phyloP scores from a whole-genome alignment of 2,888 invertebrate species.

The Tipula confusa region DNA sequence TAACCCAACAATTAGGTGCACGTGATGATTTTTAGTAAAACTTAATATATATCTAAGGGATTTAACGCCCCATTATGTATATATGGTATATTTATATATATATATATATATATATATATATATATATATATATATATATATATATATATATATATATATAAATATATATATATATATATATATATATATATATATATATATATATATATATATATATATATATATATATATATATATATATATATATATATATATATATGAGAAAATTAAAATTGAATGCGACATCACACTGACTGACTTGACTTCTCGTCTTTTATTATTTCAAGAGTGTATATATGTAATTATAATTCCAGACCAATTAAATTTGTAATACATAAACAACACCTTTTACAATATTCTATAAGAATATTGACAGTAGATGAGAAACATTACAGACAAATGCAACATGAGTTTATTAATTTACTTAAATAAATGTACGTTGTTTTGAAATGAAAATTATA shows the following conservation, averaged over 20 bases:
- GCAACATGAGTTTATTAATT: neutral
- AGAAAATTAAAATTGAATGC: neutral
- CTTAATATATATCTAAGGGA: too few relatives aligned
- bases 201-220: too few relatives aligned
- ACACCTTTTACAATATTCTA: neutral
- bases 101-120: too few relatives aligned
- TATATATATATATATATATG: too few relatives aligned
- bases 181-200: too few relatives aligned
- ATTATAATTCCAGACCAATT: slow-evolving; percentile 25
- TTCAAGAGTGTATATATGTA: neutral
- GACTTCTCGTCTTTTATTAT: too few relatives aligned
- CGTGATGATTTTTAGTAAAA: neutral
- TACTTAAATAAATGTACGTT: neutral
- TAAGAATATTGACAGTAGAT: neutral
- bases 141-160: too few relatives aligned
- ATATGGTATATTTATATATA: neutral
- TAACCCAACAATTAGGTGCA: neutral
- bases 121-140: too few relatives aligned
- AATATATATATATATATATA: too few relatives aligned
- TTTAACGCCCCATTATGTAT: too few relatives aligned
- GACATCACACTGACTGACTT: neutral
- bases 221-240: too few relatives aligned
- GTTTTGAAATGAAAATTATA: neutral
- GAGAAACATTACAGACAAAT: neutral
- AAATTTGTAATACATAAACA: neutral